Evolutionary conservation across 2,797 vertebrate genomes (phyloP).

Genomic region (Microctenopoma lineatum): DNA sequence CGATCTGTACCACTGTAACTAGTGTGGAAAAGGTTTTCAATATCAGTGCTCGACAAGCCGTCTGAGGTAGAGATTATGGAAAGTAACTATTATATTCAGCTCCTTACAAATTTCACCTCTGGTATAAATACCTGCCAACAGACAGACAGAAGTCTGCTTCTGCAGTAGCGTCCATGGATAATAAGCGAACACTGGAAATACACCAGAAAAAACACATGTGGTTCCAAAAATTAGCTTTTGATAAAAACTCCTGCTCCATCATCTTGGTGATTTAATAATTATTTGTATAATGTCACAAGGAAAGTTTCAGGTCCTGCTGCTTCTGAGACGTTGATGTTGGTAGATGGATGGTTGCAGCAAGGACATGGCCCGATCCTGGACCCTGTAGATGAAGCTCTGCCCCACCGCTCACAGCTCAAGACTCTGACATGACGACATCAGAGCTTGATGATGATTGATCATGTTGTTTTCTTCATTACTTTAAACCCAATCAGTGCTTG

Average conservation of each 20-base stretch:
- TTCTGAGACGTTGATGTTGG: slow-evolving; percentile 68
- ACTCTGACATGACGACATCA: slow-evolving; percentile 87
- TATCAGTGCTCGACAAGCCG: slow-evolving; percentile 70
- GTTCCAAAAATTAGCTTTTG: slow-evolving; percentile 46
- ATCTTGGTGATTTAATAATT: slow-evolving; percentile 47
- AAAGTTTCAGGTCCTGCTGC: slow-evolving; percentile 42
- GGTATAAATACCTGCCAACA: slow-evolving; percentile 59
- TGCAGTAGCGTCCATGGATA: slow-evolving; percentile 49
- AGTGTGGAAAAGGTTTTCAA: too few relatives aligned
- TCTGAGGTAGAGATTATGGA: slow-evolving; percentile 77
- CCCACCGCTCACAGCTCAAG: slow-evolving; percentile 79
- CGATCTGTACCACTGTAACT: too few relatives aligned
- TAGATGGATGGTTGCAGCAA: slow-evolving; percentile 77
- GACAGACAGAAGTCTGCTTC: slow-evolving; percentile 68
- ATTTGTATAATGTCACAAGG: slow-evolving; percentile 45
- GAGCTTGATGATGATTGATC: slow-evolving; percentile 99
- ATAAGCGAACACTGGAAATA: slow-evolving; percentile 44
- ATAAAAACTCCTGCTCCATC: slow-evolving; percentile 54
- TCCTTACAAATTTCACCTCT: slow-evolving; percentile 65
- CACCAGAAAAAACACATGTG: slow-evolving; percentile 43
- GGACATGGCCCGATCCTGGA: slow-evolving; percentile 71
- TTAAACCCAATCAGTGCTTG: slow-evolving; percentile 98
- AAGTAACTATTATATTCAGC: slow-evolving; percentile 72
- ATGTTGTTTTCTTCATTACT: slow-evolving; percentile 99
- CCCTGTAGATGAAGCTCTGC: slow-evolving; percentile 89